Base-by-base conservation (phyloP, 1,140 invertebrate species). In the Drosophila persimilis region DNA sequence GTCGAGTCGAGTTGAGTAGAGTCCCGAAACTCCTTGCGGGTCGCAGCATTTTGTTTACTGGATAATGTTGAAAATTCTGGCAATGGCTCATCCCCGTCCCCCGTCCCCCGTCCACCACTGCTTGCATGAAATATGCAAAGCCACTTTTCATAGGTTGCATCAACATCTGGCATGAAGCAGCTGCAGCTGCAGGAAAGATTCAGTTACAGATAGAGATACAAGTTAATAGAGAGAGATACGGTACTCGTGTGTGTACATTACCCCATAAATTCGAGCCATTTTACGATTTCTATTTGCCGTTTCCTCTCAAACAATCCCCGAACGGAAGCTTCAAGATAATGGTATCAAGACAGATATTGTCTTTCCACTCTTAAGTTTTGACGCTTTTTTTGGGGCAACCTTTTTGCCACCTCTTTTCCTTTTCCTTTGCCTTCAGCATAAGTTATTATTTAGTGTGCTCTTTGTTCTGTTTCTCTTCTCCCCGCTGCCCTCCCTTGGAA, bases 81-180 rank as follows among this genome's bases (percentile, higher is more conserved):
- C 24, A 26, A 5, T 26, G 24, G 24, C 73, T 55, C 62, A 51
- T 43, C 41, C 57, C 24, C 24, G 24, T 9, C 35, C 15, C 7
- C 45, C 31, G 15, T 15, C 15, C 15, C 15, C 15, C 15, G 15
- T 15, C 15, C 15, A 15, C 26, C 20, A 17, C 24, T 8, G 74
- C 54, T 65, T 45, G 51, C 66, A 80, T 85, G 81, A 85, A 86
- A 85, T 86, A 85, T 85, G 81, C 77, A 85, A 80, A 85, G 59
- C 70, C 56, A 85, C 77, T 80, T 74, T 63, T 85, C 65, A 76
- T 58, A 39, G 61, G 50, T 17, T 67, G 54, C 73, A 65, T n/a
- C 70, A 56, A 47, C 70, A 73, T 47, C 69, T 73, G 70, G 67
- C 24, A n/a, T n/a, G 46, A 43, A 47, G 46, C 48, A 50, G 48